Base-by-base conservation (phyloP, 2,888 invertebrate species). In the Ischnura elegans region DNA sequence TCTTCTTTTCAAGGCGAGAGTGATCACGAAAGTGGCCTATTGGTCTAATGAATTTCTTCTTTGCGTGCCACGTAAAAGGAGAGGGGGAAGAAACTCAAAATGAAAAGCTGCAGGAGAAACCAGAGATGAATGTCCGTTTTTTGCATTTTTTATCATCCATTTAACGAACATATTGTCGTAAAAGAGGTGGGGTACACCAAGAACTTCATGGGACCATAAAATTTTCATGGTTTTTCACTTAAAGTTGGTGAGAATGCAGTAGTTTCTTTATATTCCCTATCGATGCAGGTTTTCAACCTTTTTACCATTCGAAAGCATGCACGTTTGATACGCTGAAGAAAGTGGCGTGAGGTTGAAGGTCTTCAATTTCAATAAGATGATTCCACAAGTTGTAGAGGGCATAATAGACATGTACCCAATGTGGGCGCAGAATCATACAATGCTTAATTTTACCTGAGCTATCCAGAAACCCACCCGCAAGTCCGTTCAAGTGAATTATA, bases 31-130 rank as follows among this genome's bases (percentile, higher is more conserved):
- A 87, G 87, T 61, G 55, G 87, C 42, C 87, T 55, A 87, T 87
- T 76, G 87, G 87, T 55, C 55, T n/a, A 87, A 87, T 87, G 51
- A 87, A 55, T 87, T 36, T 87, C 47, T 36, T 87, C 51, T 55
- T 51, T 55, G 87, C 87, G 61, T 87, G 87, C 29, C 51, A 29
- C 6, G 86, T 45, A 45, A 8, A 36, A 1, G 87, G 87, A 51
- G n/a, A 61, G 61, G 10, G 61, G 21, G 61, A 76, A 36, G 36
- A 36, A 76, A 76, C 76, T 13, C 25, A 61, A 55, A 87, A 87
- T 87, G 87, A 87, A 87, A 55, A 19, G 55, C 87, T 36, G 76
- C 36, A n/a, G 1, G 76, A 76, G 76, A 76, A 76, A 76, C 76
- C 76, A 29, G 76, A 76, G 76, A 76, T 29, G n/a, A 25, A 76